Evolutionary conservation across 2,113 vertebrate genomes (phyloP).

Genomic region (Ammodramus savannarum): DNA sequence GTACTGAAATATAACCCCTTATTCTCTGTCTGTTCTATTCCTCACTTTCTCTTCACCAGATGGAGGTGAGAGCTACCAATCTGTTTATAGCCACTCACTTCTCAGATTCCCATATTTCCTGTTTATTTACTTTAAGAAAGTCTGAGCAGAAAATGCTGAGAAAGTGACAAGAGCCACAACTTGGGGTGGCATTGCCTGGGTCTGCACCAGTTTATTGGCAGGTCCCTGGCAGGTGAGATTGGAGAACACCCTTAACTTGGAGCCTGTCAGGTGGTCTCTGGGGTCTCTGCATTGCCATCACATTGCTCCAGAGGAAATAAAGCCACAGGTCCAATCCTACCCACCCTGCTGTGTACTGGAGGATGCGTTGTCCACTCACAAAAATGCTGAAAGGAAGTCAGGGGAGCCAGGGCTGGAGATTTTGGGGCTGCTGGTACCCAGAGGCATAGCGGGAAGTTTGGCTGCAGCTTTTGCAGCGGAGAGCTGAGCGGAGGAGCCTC

Average conservation of each 20-base stretch:
- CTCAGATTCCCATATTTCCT: neutral
- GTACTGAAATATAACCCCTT: neutral
- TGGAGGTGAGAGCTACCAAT: neutral
- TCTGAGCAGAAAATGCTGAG: neutral
- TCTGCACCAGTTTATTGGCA: neutral
- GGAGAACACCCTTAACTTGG: neutral
- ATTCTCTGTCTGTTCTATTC: neutral
- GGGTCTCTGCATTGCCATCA: neutral
- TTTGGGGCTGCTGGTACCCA: neutral
- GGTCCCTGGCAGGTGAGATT: neutral
- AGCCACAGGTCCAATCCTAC: neutral
- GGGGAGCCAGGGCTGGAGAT: neutral
- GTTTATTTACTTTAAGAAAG: neutral
- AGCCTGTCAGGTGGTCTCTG: neutral
- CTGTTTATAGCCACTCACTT: neutral
- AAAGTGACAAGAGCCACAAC: neutral
- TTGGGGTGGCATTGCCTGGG: neutral
- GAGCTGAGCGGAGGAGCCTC: neutral
- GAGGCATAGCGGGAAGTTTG: neutral
- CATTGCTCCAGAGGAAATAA: neutral
- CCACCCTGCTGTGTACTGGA: fast-evolving
- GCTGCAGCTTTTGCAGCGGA: neutral
- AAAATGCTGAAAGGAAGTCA: neutral
- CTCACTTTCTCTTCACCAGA: neutral
- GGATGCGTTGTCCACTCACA: fast-evolving